Conservation (phyloP, 2,113 vertebrate genomes). For the Psittacus erithacus region DNA sequence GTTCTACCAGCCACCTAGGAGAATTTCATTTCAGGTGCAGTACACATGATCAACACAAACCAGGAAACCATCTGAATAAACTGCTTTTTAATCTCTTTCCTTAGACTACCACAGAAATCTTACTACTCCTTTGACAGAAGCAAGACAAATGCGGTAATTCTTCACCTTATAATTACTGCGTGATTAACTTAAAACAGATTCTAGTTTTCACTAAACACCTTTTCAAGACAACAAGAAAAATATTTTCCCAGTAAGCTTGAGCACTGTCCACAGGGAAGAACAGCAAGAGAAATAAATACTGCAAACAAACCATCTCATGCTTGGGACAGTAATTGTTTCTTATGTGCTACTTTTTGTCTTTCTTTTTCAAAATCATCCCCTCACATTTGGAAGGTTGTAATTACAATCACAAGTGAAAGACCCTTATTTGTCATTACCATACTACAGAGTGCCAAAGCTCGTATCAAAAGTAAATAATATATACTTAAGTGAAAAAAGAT, state of each 20-base stretch:
- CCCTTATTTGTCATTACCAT: neutral
- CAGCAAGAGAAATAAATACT: neutral
- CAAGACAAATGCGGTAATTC: neutral
- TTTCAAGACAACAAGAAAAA: neutral
- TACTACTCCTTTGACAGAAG: neutral
- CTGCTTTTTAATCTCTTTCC: neutral
- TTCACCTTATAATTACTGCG: neutral
- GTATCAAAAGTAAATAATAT: neutral
- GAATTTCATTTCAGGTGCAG: neutral
- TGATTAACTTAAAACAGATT: neutral
- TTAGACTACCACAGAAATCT: neutral
- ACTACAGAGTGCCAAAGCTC: neutral
- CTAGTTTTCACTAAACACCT: neutral
- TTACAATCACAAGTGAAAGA: neutral
- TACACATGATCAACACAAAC: neutral
- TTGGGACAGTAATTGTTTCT: neutral
- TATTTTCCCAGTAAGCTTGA: neutral
- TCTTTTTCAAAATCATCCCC: neutral
- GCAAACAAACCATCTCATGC: neutral
- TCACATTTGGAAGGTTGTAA: neutral
- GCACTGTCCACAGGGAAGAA: neutral
- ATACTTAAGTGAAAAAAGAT: neutral
- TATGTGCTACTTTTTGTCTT: neutral
- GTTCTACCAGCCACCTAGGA: neutral
- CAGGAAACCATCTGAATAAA: neutral